Conservation (phyloP, 2,113 vertebrate species). For the Ageneiosus marmoratus region DNA sequence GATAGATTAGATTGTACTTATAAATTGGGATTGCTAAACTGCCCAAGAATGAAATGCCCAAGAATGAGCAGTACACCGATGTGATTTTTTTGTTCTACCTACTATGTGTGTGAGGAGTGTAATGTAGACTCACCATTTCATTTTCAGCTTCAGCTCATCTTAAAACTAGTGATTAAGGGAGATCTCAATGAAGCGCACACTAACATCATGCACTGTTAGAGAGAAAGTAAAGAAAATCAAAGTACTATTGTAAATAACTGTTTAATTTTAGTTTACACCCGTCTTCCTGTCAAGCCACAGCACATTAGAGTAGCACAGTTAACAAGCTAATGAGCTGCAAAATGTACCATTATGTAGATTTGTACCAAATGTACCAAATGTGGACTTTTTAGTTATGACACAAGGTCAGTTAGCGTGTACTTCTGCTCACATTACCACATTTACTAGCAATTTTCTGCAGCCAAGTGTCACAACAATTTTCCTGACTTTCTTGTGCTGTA, state of each 20-base stretch:
- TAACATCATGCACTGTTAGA: neutral
- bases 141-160: conserved; percentile 19
- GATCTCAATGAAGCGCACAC: conserved; percentile 52
- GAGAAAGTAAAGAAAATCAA: neutral
- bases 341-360: no score
- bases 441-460: no score
- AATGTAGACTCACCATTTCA: conserved; percentile 19
- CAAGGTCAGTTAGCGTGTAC: no score
- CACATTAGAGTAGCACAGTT: no score
- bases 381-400: no score
- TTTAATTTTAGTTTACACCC: neutral
- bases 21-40: neutral
- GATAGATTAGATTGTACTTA: neutral
- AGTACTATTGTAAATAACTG: neutral
- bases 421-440: no score
- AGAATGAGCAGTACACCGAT: neutral
- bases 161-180: conserved; percentile 54
- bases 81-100: neutral
- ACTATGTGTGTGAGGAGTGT: neutral
- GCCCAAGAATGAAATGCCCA: neutral
- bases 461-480: no score
- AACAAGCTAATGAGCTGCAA: no score
- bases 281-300: neutral
- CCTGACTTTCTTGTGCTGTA: no score
- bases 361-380: no score